A percentile compares a stretch with the other conserved stretches of the same genome.
phyloP scores from a whole-genome alignment of 2,797 vertebrate genomes.

The Ctenosaura bakeri region DNA sequence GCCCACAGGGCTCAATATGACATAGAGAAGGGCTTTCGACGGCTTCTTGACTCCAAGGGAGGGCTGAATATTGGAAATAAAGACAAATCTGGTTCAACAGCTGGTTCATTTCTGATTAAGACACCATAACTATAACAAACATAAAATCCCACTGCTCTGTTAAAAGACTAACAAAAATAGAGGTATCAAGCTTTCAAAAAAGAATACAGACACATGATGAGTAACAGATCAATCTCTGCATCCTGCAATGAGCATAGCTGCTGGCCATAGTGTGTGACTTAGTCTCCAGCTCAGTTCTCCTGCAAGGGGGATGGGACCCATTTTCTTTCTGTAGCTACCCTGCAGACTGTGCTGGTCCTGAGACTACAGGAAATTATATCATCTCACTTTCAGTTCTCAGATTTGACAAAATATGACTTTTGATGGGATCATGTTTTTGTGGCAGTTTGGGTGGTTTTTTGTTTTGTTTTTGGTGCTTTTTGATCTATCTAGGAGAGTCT shows the following conservation, averaged over 20 bases:
- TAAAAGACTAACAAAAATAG: neutral
- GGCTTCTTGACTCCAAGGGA: conserved; percentile 90
- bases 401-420: no score
- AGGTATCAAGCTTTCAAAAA: neutral
- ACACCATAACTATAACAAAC: neutral
- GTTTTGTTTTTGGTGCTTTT: no score
- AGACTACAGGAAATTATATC: no score
- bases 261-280: neutral
- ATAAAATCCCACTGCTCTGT: neutral
- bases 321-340: no score
- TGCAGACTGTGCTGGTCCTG: no score
- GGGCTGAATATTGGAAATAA: conserved; percentile 74
- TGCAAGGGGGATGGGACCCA: no score
- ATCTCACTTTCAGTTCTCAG: no score
- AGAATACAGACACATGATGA: neutral
- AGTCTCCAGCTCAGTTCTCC: neutral
- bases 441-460: no score
- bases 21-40: conserved; percentile 86
- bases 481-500: no score
- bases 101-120: neutral
- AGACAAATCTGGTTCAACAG: conserved; percentile 15
- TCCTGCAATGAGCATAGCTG: neutral
- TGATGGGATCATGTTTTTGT: no score
- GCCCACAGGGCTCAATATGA: conserved; percentile 89
- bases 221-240: neutral